These are phyloP conservation scores for Caloenas nicobarica DNA, from an alignment of 2,113 vertebrate species.

Conservation along the genomic window DNA sequence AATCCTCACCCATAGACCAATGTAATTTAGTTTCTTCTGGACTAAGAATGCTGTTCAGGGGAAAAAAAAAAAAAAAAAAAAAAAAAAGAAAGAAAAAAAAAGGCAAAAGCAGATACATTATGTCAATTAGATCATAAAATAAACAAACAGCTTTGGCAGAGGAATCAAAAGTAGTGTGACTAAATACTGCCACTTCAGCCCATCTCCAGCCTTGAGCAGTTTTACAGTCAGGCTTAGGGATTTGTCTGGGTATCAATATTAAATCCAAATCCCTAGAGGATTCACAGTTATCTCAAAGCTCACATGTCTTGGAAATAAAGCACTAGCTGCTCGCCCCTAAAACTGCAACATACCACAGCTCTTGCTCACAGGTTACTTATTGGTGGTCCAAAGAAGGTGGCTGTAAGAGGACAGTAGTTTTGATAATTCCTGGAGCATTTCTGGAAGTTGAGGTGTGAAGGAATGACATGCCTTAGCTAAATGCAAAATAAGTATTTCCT, in stretches of 20 bases:
- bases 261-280: constrained; percentile 51
- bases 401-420: neutral
- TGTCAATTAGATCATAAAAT: neutral
- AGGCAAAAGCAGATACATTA: neutral
- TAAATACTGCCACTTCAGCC: constrained; percentile 16
- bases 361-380: neutral
- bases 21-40: neutral
- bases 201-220: constrained; percentile 3
- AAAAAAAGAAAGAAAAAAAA: neutral
- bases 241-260: constrained; percentile 42
- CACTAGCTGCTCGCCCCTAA: neutral
- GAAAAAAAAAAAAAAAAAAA: too few species aligned
- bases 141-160: neutral
- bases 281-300: constrained; percentile 32
- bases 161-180: neutral
- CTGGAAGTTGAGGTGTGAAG: neutral
- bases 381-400: neutral
- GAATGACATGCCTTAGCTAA: neutral
- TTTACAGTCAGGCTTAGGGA: constrained; percentile 35
- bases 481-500: neutral
- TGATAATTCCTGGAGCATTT: neutral
- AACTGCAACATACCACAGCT: neutral
- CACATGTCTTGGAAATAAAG: constrained; percentile 17
- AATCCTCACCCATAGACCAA: neutral
- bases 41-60: neutral